A percentile compares a stretch with the other conserved stretches of the same genome.
These are phyloP conservation scores for Plagodis dolabraria DNA, from an alignment of 2,888 invertebrate genomes.

Conservation along the genomic window DNA sequence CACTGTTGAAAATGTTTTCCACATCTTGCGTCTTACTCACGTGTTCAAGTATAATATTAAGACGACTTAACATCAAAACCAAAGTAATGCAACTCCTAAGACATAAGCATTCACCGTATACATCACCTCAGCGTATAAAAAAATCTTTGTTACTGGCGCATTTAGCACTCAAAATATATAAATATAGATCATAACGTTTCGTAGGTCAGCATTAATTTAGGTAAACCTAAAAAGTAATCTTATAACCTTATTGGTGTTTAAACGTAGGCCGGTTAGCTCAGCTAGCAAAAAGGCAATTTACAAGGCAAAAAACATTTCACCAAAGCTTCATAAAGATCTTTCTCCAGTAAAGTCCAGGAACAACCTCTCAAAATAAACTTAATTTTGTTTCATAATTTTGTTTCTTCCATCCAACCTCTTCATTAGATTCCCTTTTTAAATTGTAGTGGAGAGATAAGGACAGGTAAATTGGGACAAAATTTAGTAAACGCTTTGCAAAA, in stretches of 20 bases:
- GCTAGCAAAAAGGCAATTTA: conserved; percentile 11
- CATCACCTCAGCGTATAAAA: not conserved
- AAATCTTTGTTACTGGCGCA: not conserved
- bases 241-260: not conserved
- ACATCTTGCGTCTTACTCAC: too few species aligned
- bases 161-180: conserved; percentile 1
- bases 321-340: conserved; percentile 7
- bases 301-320: conserved; percentile 8
- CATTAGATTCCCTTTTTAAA: not conserved
- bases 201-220: not conserved
- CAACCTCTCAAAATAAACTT: conserved; percentile 9
- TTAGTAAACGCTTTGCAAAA: not conserved
- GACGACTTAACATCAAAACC: too few species aligned
- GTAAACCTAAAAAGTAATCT: not conserved
- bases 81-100: too few species aligned
- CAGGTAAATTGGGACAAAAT: not conserved
- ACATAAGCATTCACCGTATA: not conserved
- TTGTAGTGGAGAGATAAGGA: conserved; percentile 2
- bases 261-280: not conserved
- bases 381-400: conserved; percentile 7
- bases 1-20: too few species aligned
- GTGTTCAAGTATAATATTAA: too few species aligned
- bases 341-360: not conserved
- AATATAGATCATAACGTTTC: not conserved
- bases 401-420: not conserved